Evolutionary conservation across 2,113 vertebrate genomes (phyloP), one percentile per base, ranked within the genome.

Genomic region (Anas platyrhynchos): DNA sequence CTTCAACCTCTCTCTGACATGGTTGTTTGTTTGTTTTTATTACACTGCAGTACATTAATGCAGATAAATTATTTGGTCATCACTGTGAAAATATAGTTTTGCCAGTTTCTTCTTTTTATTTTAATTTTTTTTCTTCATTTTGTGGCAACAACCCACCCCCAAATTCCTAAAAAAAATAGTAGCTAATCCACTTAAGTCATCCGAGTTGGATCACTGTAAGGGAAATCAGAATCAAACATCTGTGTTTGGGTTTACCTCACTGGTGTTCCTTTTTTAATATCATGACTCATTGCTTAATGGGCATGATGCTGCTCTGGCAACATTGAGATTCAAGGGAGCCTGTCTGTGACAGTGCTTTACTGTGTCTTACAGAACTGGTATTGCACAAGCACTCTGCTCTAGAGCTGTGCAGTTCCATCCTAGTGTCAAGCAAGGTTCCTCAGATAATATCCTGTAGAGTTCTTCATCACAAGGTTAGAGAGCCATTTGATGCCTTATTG

Each of bases 51-150:
- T 52, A 52, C 20, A 7, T 55, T 27, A 43, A 41, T 16, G 58
- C 4, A 59, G n/a, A 32, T 50, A 11, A 82, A 59, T 79, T 58
- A 59, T 65, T 88, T 71, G 13, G 21, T 41, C 23, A 38, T 25
- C 11, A 21, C n/a, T 63, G 14, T 72, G 56, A 54, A 74, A 86
- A 66, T 21, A 50, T 31, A 17, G 9, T 71, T 71, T 75, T 16
- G 14, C 58, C 4, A 6, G 21, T 59, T 43, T 46, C 10, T 43
- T n/a, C 3, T 26, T 56, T 4, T 27, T 11, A 41, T 20, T 22
- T 55, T 29, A 41, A 13, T 9, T 16, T 41, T n/a, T 12, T 2
- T 1, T 0, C 0, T 2, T 5, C 6, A 12, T 67, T 5, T 7
- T 23, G 5, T 44, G 55, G 52, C 26, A 75, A 31, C 21, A 69